phyloP scores from a whole-genome alignment of 2,888 invertebrate genomes.

The Noctua comes region DNA sequence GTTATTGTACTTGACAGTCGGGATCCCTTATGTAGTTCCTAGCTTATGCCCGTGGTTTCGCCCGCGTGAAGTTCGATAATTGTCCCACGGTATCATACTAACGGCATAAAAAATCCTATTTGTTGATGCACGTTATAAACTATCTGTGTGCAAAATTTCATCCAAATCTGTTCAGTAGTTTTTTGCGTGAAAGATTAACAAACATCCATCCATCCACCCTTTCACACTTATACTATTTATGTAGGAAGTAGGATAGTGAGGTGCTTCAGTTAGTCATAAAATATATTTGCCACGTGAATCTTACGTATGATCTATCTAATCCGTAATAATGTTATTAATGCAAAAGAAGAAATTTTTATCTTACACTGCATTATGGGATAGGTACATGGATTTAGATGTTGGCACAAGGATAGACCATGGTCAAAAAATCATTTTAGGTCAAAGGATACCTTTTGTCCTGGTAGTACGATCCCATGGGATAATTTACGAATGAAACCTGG shows the following conservation, averaged over 20 bases:
- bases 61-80: too few species aligned
- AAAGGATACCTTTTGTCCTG: neutral
- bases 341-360: neutral
- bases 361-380: neutral
- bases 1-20: constrained; percentile 13
- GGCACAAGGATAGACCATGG: neutral
- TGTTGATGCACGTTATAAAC: too few species aligned
- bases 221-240: too few species aligned
- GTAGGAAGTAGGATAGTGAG: too few species aligned
- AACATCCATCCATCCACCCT: too few species aligned
- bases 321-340: neutral
- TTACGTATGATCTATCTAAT: neutral
- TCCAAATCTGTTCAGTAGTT: too few species aligned
- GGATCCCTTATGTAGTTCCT: neutral
- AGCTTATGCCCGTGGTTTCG: too few species aligned
- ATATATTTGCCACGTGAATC: neutral
- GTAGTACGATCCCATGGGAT: neutral
- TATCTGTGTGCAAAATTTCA: too few species aligned
- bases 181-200: too few species aligned
- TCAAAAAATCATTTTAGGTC: neutral
- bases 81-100: too few species aligned
- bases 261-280: neutral
- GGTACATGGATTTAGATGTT: neutral
- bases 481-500: neutral
- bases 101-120: too few species aligned